These are phyloP conservation scores for Gambusia yucatana DNA, from an alignment of 2,797 vertebrate genomes.

Conservation along the genomic window DNA sequence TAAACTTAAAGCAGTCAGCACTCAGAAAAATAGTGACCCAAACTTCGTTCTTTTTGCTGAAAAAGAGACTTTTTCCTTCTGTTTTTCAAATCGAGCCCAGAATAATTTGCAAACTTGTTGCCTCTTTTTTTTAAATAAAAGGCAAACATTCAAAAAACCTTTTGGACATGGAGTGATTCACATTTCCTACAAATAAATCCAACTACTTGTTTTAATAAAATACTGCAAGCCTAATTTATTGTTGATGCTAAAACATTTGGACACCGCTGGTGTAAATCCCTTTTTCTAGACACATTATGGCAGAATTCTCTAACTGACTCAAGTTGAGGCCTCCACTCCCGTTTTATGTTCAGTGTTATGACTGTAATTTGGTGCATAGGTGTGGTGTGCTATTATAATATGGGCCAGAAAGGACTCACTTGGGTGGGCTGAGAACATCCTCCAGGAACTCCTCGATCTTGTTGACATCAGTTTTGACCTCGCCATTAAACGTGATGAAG, in stretches of 20 bases:
- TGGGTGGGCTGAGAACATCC: constrained; percentile 94
- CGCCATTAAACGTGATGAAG: constrained; percentile 96
- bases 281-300: not conserved
- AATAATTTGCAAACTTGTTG: not conserved
- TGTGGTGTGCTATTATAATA: not conserved
- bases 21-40: not conserved
- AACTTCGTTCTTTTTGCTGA: not conserved
- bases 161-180: too few species aligned
- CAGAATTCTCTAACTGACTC: not conserved
- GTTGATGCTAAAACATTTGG: not conserved
- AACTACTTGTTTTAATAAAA: not conserved
- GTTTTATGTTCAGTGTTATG: not conserved
- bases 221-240: not conserved
- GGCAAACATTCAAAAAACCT: too few species aligned
- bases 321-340: not conserved
- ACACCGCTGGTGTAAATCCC: not conserved
- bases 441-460: constrained; percentile 99
- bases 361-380: constrained; percentile 5
- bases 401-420: constrained; percentile 82
- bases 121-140: not conserved
- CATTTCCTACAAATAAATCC: not conserved
- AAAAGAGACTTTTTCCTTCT: not conserved
- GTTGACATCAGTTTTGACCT: constrained; percentile 98
- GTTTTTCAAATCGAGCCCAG: not conserved
- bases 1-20: not conserved